These are phyloP conservation scores for Asobara japonica DNA, from an alignment of 1,140 invertebrate genomes.

Conservation along the genomic window DNA sequence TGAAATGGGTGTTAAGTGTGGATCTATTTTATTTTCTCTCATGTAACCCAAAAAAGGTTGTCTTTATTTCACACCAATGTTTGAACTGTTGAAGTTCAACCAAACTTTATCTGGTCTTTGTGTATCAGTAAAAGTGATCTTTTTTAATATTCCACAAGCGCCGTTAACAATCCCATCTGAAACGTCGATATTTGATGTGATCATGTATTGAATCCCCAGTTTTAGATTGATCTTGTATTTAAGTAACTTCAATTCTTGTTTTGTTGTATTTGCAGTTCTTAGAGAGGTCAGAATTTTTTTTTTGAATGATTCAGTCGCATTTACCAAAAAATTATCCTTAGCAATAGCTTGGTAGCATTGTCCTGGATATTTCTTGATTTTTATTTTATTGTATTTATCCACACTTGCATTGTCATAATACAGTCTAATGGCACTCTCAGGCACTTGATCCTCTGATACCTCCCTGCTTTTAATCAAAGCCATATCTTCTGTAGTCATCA, in stretches of 20 bases:
- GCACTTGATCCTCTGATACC: conserved; percentile 19
- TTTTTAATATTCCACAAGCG: conserved; percentile 2
- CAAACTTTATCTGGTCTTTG: conserved; percentile 16
- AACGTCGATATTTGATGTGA: background rate
- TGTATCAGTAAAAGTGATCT: background rate
- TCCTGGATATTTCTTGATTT: conserved; percentile 12
- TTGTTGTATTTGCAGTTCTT: background rate
- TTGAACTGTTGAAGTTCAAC: conserved; percentile 21
- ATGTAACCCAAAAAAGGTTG: conserved; percentile 15
- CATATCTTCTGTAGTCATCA: conserved; percentile 28
- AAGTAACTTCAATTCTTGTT: too few species aligned
- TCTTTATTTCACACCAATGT: conserved; percentile 12
- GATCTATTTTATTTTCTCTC: conserved; percentile 14
- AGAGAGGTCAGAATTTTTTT: background rate
- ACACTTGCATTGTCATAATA: conserved; percentile 22
- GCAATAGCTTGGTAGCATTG: conserved; percentile 17
- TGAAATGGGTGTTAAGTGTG: conserved; percentile 5
- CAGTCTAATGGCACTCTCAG: conserved; percentile 28
- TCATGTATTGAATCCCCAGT: background rate
- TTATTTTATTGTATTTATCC: conserved; percentile 27
- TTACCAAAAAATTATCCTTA: conserved; percentile 16
- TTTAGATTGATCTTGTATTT: background rate
- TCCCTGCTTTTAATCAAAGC: conserved; percentile 23
- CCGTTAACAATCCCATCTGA: background rate
- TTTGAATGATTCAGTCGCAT: background rate